Evolutionary conservation across 2,113 vertebrate genomes (phyloP), one percentile per base, ranked within the genome.

Genomic region (Octodon degus): DNA sequence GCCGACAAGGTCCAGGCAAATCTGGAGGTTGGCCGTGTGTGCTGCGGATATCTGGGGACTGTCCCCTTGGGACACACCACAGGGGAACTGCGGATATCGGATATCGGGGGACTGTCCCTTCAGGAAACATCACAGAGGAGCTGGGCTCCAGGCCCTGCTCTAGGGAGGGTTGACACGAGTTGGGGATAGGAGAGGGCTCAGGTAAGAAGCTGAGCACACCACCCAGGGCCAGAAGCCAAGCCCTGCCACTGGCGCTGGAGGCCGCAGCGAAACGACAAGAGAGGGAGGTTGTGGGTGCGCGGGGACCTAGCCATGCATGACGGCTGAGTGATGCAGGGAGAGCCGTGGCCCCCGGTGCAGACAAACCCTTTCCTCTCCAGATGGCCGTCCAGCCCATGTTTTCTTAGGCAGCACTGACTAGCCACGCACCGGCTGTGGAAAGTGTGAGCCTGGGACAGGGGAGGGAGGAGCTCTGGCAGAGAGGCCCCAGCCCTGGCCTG

Each of bases 391-490:
- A 76, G 58, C 92, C 95, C 95, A 55, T 97, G 63, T 97, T 98
- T 97, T 95, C 96, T 96, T 97, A 96, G 97, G 97, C 97, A 96
- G 74, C 25, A 63, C 74, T 96, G 53, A 67, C 89, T 97, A 96
- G 93, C 95, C 87, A 27, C 4, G 72, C 77, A 62, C 79, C 60
- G 55, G 82, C 92, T 83, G 82, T 96, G 97, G 96, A 92, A 97
- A 95, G 92, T 93, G 76, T 92, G 93, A 85, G 90, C 24, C 25
- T 84, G 60, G 24, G 70, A 95, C 92, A 90, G 72, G 93, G 92
- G 67, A 88, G 34, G 92, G 92, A 93, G 85, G 90, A 87, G 11
- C 85, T 96, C 72, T 85, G 96, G 94, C 96, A 96, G 60, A 90
- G 47, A 93, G 25, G 60, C 34, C 58, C 76, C 40, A 79, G 93